Evolutionary conservation across 2,113 vertebrate genomes (phyloP).

Genomic region (Axis porcinus): DNA sequence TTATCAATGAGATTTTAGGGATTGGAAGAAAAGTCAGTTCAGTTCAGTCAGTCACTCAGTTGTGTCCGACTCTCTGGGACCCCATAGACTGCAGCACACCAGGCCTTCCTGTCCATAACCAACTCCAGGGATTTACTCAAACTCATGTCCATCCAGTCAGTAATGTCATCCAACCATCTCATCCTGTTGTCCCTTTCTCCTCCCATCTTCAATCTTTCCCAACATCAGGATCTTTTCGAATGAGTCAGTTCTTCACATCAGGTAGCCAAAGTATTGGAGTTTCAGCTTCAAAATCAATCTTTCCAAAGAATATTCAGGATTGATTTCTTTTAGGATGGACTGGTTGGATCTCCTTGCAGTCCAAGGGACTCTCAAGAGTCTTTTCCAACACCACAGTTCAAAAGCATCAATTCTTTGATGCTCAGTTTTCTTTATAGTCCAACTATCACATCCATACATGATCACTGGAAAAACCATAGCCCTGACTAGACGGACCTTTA

Average conservation of each 20-base stretch:
- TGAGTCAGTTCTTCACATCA: neutral
- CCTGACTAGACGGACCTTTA: neutral
- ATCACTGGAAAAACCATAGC: neutral
- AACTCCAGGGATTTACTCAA: neutral
- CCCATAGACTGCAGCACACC: neutral
- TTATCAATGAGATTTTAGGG: neutral
- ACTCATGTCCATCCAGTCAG: neutral
- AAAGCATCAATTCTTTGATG: rapidly evolving
- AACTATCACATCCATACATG: neutral
- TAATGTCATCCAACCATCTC: neutral
- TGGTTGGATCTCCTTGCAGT: neutral
- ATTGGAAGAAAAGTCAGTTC: neutral
- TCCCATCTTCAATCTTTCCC: neutral
- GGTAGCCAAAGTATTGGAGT: neutral
- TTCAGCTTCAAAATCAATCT: neutral
- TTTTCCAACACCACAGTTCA: neutral
- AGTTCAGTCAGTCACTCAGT: neutral
- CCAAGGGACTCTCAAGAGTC: neutral
- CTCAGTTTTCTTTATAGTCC: neutral
- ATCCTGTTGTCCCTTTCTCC: neutral
- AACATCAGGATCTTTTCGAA: neutral
- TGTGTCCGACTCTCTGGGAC: rapidly evolving
- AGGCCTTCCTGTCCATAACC: neutral
- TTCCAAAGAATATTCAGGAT: neutral
- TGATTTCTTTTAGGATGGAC: neutral